Conservation (phyloP, 2,888 invertebrate genomes). For the Tachina lurida region DNA sequence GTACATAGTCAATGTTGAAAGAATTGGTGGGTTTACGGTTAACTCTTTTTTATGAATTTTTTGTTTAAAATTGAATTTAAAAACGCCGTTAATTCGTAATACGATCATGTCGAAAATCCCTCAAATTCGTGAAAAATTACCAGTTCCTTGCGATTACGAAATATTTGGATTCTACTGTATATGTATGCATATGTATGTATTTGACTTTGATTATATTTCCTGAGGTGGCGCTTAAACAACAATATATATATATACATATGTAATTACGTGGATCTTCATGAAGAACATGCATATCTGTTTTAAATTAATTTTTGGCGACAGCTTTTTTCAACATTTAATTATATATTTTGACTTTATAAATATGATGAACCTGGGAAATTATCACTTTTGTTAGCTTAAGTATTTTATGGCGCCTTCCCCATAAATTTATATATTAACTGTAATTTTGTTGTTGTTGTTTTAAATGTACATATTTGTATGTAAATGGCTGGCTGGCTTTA, state of each 20-base stretch:
- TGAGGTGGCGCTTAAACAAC: conserved; percentile 62
- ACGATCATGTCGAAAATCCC: too few species aligned
- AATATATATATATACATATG: not conserved
- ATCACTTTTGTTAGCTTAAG: conserved; percentile 28
- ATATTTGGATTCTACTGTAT: too few species aligned
- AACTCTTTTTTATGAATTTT: too few species aligned
- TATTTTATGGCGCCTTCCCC: conserved; percentile 59
- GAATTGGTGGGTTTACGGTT: too few species aligned
- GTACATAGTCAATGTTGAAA: too few species aligned
- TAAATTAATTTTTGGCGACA: conserved; percentile 66
- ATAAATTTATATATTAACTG: not conserved
- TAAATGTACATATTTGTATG: not conserved
- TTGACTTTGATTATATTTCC: conserved; percentile 24
- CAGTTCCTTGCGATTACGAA: too few species aligned
- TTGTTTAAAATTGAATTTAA: too few species aligned
- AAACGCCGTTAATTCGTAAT: too few species aligned
- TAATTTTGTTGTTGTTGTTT: not conserved
- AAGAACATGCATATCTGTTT: conserved; percentile 28
- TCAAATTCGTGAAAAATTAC: too few species aligned
- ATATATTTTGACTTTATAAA: not conserved
- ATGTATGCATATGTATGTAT: not conserved
- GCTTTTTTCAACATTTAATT: conserved; percentile 32
- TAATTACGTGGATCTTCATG: conserved; percentile 24
- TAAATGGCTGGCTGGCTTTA: too few species aligned
- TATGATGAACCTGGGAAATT: conserved; percentile 56